These are phyloP conservation scores for Casuarius casuarius DNA, from an alignment of 2,113 vertebrate species.

Conservation along the genomic window DNA sequence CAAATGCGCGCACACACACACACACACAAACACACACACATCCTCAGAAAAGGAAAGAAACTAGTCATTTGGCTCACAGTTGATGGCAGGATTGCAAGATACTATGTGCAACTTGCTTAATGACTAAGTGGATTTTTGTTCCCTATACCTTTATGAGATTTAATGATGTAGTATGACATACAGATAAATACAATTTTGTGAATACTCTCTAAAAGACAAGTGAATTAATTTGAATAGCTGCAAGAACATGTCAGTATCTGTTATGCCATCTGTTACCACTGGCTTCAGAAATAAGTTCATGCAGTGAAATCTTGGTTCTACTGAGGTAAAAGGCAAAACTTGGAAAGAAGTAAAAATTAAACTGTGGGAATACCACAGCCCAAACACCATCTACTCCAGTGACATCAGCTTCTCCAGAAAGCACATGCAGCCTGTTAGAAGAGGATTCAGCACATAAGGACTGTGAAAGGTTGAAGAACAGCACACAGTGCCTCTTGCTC, in stretches of 20 bases:
- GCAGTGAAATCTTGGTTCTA: neutral
- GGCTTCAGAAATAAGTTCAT: neutral
- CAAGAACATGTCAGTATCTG: neutral
- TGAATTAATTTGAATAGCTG: neutral
- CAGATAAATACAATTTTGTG: neutral
- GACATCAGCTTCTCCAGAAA: neutral
- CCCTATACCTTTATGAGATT: neutral
- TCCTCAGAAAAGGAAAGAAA: neutral
- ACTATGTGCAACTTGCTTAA: rapidly evolving
- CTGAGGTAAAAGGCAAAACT: neutral
- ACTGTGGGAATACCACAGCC: neutral
- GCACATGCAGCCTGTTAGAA: neutral
- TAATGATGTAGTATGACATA: neutral
- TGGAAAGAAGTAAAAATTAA: neutral
- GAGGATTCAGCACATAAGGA: neutral
- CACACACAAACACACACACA: neutral
- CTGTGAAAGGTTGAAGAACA: neutral
- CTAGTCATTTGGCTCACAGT: neutral
- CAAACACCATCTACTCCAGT: neutral
- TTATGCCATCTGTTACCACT: neutral
- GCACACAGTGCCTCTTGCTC: neutral
- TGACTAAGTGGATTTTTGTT: neutral
- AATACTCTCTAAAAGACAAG: neutral
- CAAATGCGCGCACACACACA: too few species aligned
- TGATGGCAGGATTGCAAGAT: neutral